Conservation (phyloP, 2,113 vertebrate genomes). For the Rynchops niger region DNA sequence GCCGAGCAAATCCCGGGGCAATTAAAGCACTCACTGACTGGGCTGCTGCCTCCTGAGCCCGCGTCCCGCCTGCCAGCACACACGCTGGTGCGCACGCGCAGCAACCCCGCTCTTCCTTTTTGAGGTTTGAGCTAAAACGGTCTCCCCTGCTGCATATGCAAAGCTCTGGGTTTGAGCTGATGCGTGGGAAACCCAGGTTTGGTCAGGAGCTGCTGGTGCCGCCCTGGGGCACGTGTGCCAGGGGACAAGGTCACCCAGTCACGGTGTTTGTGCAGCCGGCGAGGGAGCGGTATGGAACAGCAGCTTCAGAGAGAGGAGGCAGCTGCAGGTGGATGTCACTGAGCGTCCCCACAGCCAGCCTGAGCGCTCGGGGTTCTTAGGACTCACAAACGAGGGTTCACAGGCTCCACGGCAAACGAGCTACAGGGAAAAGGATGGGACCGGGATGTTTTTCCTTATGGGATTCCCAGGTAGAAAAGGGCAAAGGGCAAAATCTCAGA, state of each 20-base stretch:
- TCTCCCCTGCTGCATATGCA: fast-evolving
- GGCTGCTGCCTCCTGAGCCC: neutral
- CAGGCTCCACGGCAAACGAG: fast-evolving
- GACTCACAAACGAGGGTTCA: neutral
- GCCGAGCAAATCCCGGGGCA: fast-evolving
- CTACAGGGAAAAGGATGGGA: neutral
- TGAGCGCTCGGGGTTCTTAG: fast-evolving
- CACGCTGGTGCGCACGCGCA: fast-evolving
- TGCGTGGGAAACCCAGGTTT: neutral
- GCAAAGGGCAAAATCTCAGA: neutral
- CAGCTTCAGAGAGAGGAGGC: neutral
- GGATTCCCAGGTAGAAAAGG: neutral
- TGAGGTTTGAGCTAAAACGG: neutral
- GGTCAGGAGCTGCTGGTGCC: neutral
- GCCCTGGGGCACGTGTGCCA: fast-evolving
- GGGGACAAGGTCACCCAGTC: neutral
- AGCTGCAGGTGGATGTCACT: neutral
- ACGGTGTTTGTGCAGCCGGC: fast-evolving
- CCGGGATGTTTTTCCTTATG: neutral
- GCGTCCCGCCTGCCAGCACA: fast-evolving
- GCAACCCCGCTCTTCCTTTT: neutral
- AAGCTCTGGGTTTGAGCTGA: neutral
- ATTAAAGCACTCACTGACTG: neutral
- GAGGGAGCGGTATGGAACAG: neutral
- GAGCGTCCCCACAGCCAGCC: neutral